Evolutionary conservation across 2,888 invertebrate genomes (phyloP).

Genomic region (Portevinia maculata): DNA sequence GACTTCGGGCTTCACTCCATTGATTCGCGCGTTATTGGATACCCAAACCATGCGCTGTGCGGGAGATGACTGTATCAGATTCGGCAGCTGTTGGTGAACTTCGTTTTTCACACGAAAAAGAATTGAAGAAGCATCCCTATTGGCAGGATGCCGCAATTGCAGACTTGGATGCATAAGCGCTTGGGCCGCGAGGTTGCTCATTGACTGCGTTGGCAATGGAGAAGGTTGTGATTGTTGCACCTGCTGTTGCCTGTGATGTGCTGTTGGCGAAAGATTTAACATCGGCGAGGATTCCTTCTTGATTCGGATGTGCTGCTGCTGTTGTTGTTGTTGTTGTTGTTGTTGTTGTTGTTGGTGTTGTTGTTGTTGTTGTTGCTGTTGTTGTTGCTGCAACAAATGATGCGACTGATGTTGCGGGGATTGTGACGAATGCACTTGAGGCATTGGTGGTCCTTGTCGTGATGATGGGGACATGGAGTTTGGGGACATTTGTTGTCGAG

Average conservation of each 20-base stretch:
- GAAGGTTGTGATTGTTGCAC: constrained; percentile 78
- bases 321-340: constrained; percentile 76
- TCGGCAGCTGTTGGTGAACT: constrained; percentile 81
- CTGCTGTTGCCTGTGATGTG: constrained; percentile 77
- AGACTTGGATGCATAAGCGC: constrained; percentile 83
- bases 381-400: constrained; percentile 77
- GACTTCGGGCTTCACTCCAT: constrained; percentile 92
- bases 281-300: constrained; percentile 80
- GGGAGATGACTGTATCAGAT: constrained; percentile 81
- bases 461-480: constrained; percentile 78
- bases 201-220: constrained; percentile 78
- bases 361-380: constrained; percentile 76
- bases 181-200: constrained; percentile 78
- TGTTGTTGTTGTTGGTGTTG: too few relatives aligned
- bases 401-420: constrained; percentile 80
- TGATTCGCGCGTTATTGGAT: constrained; percentile 86
- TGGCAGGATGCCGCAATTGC: constrained; percentile 83
- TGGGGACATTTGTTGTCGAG: constrained; percentile 79
- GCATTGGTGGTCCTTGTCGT: constrained; percentile 73
- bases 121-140: constrained; percentile 81
- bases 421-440: constrained; percentile 76
- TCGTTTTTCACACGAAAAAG: constrained; percentile 83
- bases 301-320: constrained; percentile 79
- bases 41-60: constrained; percentile 84
- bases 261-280: constrained; percentile 75